phyloP scores from a whole-genome alignment of 2,113 vertebrate genomes.

The Phylloscopus trochiloides region DNA sequence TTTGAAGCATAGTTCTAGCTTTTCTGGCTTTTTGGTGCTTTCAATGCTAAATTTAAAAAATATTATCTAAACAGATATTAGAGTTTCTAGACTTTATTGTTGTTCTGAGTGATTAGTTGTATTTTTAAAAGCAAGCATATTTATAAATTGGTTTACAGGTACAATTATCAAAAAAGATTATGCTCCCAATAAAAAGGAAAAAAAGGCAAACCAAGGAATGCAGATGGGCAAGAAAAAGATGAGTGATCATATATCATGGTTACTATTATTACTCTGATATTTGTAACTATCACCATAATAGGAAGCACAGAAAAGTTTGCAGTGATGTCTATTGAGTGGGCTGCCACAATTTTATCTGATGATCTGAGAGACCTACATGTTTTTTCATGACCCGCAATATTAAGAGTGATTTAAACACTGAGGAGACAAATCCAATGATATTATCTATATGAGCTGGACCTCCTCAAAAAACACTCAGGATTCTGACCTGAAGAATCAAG shows the following conservation, averaged over 20 bases:
- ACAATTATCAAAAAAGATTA: not conserved
- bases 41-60: not conserved
- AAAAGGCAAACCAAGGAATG: not conserved
- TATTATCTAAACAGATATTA: not conserved
- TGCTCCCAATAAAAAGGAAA: not conserved
- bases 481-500: not conserved
- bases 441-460: not conserved
- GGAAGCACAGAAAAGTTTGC: not conserved
- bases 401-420: not conserved
- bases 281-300: not conserved
- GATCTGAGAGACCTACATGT: not conserved
- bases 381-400: not conserved
- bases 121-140: not conserved
- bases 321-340: not conserved
- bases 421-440: not conserved
- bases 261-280: not conserved
- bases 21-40: not conserved
- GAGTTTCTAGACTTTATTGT: not conserved
- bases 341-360: not conserved
- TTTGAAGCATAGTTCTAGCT: slow-evolving; percentile 2
- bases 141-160: not conserved
- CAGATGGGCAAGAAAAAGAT: not conserved
- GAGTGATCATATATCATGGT: not conserved
- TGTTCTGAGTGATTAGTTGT: not conserved
- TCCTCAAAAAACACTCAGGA: not conserved